Base-by-base conservation (phyloP, 2,888 invertebrate genomes). In the Noctua fimbriata region DNA sequence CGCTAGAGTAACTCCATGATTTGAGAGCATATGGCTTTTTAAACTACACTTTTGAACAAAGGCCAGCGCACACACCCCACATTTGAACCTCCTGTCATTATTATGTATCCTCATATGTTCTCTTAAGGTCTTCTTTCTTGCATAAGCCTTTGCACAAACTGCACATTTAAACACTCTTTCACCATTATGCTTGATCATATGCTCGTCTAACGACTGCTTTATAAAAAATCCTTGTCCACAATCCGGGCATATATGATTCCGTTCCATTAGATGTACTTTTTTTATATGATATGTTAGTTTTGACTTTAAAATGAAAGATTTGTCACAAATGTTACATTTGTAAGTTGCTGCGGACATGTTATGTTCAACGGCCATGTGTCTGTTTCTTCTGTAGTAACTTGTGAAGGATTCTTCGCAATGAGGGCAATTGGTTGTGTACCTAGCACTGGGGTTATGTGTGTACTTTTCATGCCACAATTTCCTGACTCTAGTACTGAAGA, bases 71-170 rank as follows among this genome's bases (percentile, higher is more conserved):
- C 96, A 96, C 0, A 96, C 89, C 0, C 94, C 95, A 69, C 96
- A 96, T 65, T 95, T 95, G 36, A 96, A 96, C 6, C 96, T 79
- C 58, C 95, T 93, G 82, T 96, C 96, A 78, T 96, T 95, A 76
- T 95, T 95, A 78, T 96, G 96, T 7, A 96, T 96, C n/a, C 96
- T 65, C 95, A 96, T 95, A 86, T 96, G 96, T 73, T 96, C 96
- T 1, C 95, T 86, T 14, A 96, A 76, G 0, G 96, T 96, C 65
- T 96, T 96, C 83, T 95, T 96, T 44, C 96, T 92, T 0, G 96
- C 96, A 67, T 96, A 96, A 0, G 96, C 93, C 41, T 96, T 96
- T 0, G 88, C 83, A 69, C 96, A 96, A 0, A 96, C 94, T 0
- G 89, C 92, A 80, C 96, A 96, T 58, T 95, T 94, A 63, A 93